A percentile compares a stretch with the other conserved stretches of the same genome.
These are phyloP conservation scores for Campoplex nolae DNA, from an alignment of 2,888 invertebrate species.

Conservation along the genomic window DNA sequence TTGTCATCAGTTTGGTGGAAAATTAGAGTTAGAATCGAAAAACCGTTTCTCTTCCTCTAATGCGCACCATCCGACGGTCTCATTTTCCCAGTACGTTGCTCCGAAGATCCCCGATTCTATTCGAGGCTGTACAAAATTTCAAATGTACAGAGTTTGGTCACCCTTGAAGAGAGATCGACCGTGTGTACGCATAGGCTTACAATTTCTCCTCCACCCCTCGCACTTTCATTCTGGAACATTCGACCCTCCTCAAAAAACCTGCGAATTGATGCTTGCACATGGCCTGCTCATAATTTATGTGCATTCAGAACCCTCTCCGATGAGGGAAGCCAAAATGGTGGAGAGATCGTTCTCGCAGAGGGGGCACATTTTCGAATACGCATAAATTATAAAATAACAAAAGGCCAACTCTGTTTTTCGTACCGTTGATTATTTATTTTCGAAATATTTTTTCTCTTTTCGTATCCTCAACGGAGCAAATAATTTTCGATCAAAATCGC, in stretches of 20 bases:
- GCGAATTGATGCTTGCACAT: constrained; percentile 12
- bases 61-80: neutral
- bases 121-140: constrained; percentile 10
- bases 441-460: neutral
- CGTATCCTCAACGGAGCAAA: neutral
- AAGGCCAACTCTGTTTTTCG: neutral
- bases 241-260: constrained; percentile 11
- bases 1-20: neutral
- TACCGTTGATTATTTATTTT: neutral
- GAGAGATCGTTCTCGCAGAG: neutral
- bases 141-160: constrained; percentile 4
- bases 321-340: neutral
- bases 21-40: neutral
- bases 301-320: constrained; percentile 1
- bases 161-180: constrained; percentile 4
- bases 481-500: neutral
- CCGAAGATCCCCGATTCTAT: neutral
- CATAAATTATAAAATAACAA: neutral
- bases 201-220: constrained; percentile 13
- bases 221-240: neutral
- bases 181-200: constrained; percentile 6
- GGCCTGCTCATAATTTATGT: constrained; percentile 14
- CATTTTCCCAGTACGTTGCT: neutral
- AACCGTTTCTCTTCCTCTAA: neutral
- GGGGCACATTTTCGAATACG: neutral